These are phyloP conservation scores for Melanotaenia trifasciata DNA, from an alignment of 2,797 vertebrate genomes.

Conservation along the genomic window DNA sequence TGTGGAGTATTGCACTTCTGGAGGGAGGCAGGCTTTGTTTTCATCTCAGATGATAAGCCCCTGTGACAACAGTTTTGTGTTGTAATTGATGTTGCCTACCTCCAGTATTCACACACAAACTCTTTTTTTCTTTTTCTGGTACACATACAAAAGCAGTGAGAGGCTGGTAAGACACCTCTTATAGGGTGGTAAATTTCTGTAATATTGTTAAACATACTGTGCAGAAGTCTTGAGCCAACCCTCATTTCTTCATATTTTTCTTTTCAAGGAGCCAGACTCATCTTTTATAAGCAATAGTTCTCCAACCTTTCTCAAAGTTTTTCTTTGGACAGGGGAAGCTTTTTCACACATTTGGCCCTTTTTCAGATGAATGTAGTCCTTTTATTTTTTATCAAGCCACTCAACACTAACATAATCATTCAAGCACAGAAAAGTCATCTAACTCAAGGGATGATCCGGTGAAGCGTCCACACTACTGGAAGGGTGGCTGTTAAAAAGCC, in stretches of 20 bases:
- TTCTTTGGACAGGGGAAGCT: not conserved
- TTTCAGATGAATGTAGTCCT: not conserved
- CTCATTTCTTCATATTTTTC: not conserved
- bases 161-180: slow-evolving; percentile 18
- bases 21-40: slow-evolving; percentile 60
- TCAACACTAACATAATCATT: not conserved
- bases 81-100: slow-evolving; percentile 69
- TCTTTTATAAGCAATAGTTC: not conserved
- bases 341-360: not conserved
- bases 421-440: not conserved
- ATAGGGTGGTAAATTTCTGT: slow-evolving; percentile 1
- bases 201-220: not conserved
- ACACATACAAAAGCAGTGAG: slow-evolving; percentile 3
- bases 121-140: not conserved
- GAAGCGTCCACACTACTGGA: not conserved
- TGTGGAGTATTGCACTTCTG: slow-evolving; percentile 57
- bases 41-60: slow-evolving; percentile 70
- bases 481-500: not conserved
- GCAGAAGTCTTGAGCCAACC: not conserved
- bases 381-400: not conserved
- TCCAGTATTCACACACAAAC: slow-evolving; percentile 21
- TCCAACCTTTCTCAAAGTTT: not conserved
- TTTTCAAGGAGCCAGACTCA: not conserved
- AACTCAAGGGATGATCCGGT: not conserved
- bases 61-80: slow-evolving; percentile 76